Percentiles rank a stretch among this genome's conserved stretches.
Conservation (phyloP, 2,113 vertebrate genomes). For the Pachyramphus minor region DNA sequence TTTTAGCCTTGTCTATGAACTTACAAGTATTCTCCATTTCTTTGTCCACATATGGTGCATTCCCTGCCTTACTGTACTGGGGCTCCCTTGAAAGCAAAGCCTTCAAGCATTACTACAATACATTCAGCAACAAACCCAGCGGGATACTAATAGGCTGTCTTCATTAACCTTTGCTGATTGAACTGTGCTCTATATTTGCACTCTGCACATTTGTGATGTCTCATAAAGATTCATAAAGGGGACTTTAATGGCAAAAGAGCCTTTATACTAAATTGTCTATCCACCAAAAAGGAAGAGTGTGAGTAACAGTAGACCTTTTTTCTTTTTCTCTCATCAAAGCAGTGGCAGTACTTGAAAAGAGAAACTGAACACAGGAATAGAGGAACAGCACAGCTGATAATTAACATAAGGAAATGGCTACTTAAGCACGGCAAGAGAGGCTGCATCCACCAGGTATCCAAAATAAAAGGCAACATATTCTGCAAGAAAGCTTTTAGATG, state of each 20-base stretch:
- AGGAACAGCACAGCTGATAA: background rate
- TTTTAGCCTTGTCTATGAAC: background rate
- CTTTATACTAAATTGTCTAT: background rate
- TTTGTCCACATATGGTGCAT: background rate
- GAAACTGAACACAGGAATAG: background rate
- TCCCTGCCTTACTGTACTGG: background rate
- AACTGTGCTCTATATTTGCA: background rate
- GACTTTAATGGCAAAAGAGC: background rate
- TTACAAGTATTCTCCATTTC: background rate
- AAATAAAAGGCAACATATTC: background rate
- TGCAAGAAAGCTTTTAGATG: background rate
- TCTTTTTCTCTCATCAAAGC: background rate
- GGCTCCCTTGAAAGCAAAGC: background rate
- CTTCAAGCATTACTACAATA: background rate
- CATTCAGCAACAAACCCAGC: slow-evolving; percentile 10
- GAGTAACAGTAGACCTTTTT: background rate
- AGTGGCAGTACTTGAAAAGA: background rate
- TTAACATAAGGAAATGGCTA: background rate
- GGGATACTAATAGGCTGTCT: background rate
- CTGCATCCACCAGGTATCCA: background rate
- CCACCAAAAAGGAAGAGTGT: background rate
- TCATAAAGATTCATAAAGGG: slow-evolving; percentile 2
- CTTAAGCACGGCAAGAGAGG: background rate
- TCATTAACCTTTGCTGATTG: slow-evolving; percentile 20
- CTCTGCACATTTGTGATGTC: background rate